Conservation (phyloP, 2,888 invertebrate genomes). For the Choreutis nemorana region DNA sequence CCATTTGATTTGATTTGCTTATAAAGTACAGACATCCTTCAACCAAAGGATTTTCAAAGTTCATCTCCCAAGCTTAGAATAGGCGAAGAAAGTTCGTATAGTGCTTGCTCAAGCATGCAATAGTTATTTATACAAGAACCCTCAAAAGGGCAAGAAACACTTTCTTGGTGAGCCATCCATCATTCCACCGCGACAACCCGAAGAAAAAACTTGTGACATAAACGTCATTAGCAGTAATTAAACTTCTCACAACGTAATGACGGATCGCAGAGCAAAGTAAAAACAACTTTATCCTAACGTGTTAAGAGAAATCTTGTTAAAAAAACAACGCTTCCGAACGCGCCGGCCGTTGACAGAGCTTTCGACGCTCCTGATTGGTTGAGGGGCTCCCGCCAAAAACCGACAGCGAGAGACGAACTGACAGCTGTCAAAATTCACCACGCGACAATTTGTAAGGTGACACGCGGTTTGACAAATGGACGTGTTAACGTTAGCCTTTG, state of each 20-base stretch:
- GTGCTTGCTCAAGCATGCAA: no score
- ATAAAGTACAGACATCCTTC: no score
- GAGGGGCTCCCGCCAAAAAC: conserved; percentile 33
- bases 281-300: conserved; percentile 10
- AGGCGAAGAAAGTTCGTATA: no score
- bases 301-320: no score
- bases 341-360: conserved; percentile 29
- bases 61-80: no score
- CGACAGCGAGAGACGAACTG: conserved; percentile 31
- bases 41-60: no score
- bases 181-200: conserved; percentile 19
- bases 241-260: no score
- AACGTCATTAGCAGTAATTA: conserved; percentile 35
- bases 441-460: conserved; percentile 38
- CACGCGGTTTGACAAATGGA: conserved; percentile 26
- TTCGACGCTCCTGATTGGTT: conserved; percentile 52
- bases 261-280: conserved; percentile 7
- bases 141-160: conserved; percentile 1
- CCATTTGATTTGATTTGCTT: no score
- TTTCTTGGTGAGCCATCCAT: conserved; percentile 17
- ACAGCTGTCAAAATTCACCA: conserved; percentile 45
- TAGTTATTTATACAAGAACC: no score
- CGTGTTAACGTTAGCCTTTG: neutral
- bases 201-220: conserved; percentile 20
- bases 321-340: conserved; percentile 14